Conservation (phyloP, 2,113 vertebrate genomes). For the Rhinolophus ferrumequinum region DNA sequence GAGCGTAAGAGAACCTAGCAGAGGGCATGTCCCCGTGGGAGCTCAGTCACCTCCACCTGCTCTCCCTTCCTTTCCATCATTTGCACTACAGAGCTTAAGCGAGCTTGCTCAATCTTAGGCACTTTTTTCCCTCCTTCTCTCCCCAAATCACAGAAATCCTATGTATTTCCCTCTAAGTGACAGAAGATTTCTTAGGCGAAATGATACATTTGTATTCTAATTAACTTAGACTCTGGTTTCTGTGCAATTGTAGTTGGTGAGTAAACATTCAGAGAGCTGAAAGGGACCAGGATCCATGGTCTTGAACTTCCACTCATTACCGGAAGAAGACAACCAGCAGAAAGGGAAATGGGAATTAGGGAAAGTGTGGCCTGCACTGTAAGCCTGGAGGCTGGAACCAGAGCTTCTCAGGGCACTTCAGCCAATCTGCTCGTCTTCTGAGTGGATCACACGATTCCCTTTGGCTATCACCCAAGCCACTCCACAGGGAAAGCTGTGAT, state of each 20-base stretch:
- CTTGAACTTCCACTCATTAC: fast-evolving
- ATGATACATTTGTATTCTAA: fast-evolving
- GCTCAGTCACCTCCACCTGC: fast-evolving
- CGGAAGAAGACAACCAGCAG: background rate
- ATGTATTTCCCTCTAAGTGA: background rate
- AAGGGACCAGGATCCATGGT: background rate
- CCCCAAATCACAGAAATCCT: background rate
- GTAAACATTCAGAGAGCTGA: background rate
- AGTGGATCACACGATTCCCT: too few relatives aligned
- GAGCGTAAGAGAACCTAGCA: fast-evolving
- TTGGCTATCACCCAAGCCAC: background rate
- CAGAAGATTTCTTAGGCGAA: background rate
- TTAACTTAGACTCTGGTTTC: background rate
- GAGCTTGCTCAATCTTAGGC: fast-evolving
- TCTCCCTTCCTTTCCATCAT: background rate
- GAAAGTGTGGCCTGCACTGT: fast-evolving
- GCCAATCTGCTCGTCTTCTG: fast-evolving
- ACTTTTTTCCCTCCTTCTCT: background rate
- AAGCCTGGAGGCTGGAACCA: fast-evolving
- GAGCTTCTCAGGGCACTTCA: fast-evolving
- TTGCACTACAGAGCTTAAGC: fast-evolving
- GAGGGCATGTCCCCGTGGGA: fast-evolving
- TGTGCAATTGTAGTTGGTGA: background rate
- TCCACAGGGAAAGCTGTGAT: fast-evolving
- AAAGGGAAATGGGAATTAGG: fast-evolving